phyloP scores from a whole-genome alignment of 2,888 invertebrate genomes.

The Ischnus inquisitorius region DNA sequence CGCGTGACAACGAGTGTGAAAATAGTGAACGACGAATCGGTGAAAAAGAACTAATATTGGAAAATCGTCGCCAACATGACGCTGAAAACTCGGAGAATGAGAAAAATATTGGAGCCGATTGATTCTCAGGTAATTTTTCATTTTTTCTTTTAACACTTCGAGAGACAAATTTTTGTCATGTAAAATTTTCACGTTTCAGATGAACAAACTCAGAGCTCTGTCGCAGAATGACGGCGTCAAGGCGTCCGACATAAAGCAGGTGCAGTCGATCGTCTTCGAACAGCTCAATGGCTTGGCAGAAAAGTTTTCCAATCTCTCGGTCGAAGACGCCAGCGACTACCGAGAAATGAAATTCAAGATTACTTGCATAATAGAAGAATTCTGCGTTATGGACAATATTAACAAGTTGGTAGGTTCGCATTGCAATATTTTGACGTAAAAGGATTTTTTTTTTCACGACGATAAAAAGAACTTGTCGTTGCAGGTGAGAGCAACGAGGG shows the following conservation, averaged over 20 bases:
- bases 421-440: background rate
- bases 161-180: background rate
- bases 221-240: slow-evolving; percentile 58
- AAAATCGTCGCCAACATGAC: slow-evolving; percentile 72
- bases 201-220: slow-evolving; percentile 75
- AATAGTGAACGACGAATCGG: slow-evolving; percentile 4
- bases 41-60: slow-evolving; percentile 48
- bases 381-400: slow-evolving; percentile 74
- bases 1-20: background rate
- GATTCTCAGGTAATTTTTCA: slow-evolving; percentile 77
- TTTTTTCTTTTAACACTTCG: background rate
- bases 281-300: slow-evolving; percentile 76
- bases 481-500: slow-evolving; percentile 28
- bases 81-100: slow-evolving; percentile 80
- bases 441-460: background rate
- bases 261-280: slow-evolving; percentile 76
- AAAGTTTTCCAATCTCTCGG: slow-evolving; percentile 77
- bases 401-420: slow-evolving; percentile 73
- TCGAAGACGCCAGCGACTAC: slow-evolving; percentile 76
- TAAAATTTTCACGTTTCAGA: slow-evolving; percentile 68
- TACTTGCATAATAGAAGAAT: slow-evolving; percentile 76
- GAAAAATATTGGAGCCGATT: slow-evolving; percentile 77
- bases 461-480: background rate
- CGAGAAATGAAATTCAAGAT: slow-evolving; percentile 79
- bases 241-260: slow-evolving; percentile 61